Evolutionary conservation across 1,140 invertebrate species (phyloP).

Genomic region (Pollicipes pollicipes): DNA sequence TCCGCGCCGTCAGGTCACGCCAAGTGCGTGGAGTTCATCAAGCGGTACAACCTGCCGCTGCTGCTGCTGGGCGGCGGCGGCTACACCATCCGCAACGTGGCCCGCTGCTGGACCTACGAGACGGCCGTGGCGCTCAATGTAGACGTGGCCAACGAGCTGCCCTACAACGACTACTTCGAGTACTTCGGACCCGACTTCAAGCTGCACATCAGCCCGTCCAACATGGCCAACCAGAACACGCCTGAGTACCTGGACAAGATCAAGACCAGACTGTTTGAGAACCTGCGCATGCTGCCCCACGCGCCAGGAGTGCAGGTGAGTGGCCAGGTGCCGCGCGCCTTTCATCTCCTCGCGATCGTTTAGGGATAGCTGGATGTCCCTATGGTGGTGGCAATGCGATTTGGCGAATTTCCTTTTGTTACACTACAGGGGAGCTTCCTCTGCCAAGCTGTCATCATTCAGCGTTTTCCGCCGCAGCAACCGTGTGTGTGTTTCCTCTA

Average conservation of each 20-base stretch:
- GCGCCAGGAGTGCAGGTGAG: conserved; percentile 96
- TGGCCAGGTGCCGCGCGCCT: conserved; percentile 25
- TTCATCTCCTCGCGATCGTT: background rate
- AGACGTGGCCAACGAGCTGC: conserved; percentile 95
- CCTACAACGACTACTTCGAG: conserved; percentile 99
- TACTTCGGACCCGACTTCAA: conserved; percentile 99
- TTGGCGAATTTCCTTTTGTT: conserved; percentile 12
- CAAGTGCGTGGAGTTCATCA: conserved; percentile 94
- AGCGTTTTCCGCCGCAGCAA: too few species aligned
- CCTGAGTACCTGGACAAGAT: conserved; percentile 97
- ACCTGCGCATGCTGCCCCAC: conserved; percentile 90
- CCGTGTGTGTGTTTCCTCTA: too few species aligned
- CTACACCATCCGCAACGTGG: conserved; percentile 95
- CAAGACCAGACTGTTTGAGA: conserved; percentile 88
- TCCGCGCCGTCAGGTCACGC: too few species aligned
- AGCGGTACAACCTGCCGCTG: conserved; percentile 88
- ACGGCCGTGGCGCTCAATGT: conserved; percentile 86
- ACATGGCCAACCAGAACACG: conserved; percentile 99
- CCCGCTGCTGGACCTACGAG: conserved; percentile 97
- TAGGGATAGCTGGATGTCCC: background rate
- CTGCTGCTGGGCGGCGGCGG: conserved; percentile 92
- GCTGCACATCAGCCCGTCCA: conserved; percentile 97
- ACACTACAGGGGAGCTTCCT: too few species aligned
- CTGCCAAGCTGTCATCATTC: too few species aligned
- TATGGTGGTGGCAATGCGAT: background rate